Conservation (phyloP, 2,888 invertebrate species). For the Melinaea marsaeus region DNA sequence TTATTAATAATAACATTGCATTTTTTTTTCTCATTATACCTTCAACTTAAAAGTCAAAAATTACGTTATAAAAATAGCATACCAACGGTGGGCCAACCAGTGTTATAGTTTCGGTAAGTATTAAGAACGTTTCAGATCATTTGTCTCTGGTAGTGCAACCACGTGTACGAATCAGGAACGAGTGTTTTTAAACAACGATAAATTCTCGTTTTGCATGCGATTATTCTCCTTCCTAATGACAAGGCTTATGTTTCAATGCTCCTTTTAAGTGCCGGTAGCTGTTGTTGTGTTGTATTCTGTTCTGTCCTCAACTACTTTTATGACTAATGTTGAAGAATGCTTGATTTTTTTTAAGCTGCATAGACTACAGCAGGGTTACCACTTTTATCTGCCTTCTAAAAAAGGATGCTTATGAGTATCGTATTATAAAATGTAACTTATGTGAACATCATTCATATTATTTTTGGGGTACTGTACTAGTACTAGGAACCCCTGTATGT, state of each 20-base stretch:
- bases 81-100: background rate
- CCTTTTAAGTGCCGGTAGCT: constrained; percentile 36
- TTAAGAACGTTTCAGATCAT: background rate
- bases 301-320: constrained; percentile 18
- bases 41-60: too few species aligned
- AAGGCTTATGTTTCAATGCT: constrained; percentile 56
- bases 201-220: constrained; percentile 58
- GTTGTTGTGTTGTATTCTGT: constrained; percentile 21
- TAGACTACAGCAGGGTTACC: too few species aligned
- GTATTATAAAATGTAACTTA: too few species aligned
- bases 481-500: too few species aligned
- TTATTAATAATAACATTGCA: too few species aligned
- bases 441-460: too few species aligned
- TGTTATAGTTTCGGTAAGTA: too few species aligned
- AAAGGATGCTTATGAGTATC: background rate
- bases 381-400: background rate
- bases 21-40: too few species aligned
- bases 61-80: too few species aligned
- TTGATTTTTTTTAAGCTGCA: constrained; percentile 9
- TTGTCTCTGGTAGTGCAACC: constrained; percentile 7
- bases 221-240: constrained; percentile 50
- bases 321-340: constrained; percentile 24
- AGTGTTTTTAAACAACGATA: constrained; percentile 43
- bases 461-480: too few species aligned
- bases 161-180: constrained; percentile 20